Base-by-base conservation (phyloP, 64 coral and sea anemone species). In the Platygyra sinensis region DNA sequence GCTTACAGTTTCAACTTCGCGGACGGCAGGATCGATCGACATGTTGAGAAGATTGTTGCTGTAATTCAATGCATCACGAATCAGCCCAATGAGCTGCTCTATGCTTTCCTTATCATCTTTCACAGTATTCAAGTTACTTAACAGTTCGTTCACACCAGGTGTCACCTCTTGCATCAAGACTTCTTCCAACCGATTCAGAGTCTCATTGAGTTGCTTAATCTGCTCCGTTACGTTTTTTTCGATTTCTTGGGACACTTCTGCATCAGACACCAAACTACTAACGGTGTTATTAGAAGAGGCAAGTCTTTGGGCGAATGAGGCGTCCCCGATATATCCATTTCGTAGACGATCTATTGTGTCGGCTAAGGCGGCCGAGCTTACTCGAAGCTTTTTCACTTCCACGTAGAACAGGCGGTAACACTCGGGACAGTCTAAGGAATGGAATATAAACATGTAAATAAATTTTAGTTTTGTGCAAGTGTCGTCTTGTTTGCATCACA, bases 371-470 rank as follows among this genome's bases (percentile, higher is more conserved):
- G 52, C 18, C 13, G 88, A 90, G 32, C 74, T 77, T 7, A 30
- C 74, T 85, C 94, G 74, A 38, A 99, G 75, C 57, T 75, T 74
- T 5, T 89, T 50, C 51, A 99, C 94, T 13, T 93, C 82, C 31
- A 72, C 72, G 52, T 91, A 91, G 16, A 99, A 62, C 36, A 95
- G 88, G 10, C 97, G 90, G 73, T 95, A 99, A 49, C 97, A 99
- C 67, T 93, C 91, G 10, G 97, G 94, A 75, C 97, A 99, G 33
- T 99, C 97, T 99, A 69, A 36, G 22, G 59, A 62, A 10, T 75
- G 59, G 14, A 87, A 67, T 30, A 86, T 13, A 20, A 74, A 65
- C 10, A 74, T 19, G 12, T 10, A 10, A 13, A 13, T 78, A 78
- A 42, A n/a, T 10, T 69, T 57, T 14, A 57, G 12, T 1, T 11